A percentile compares a stretch with the other conserved stretches of the same genome.
phyloP scores from a whole-genome alignment of 1,140 invertebrate genomes.

The Thrips palmi region DNA sequence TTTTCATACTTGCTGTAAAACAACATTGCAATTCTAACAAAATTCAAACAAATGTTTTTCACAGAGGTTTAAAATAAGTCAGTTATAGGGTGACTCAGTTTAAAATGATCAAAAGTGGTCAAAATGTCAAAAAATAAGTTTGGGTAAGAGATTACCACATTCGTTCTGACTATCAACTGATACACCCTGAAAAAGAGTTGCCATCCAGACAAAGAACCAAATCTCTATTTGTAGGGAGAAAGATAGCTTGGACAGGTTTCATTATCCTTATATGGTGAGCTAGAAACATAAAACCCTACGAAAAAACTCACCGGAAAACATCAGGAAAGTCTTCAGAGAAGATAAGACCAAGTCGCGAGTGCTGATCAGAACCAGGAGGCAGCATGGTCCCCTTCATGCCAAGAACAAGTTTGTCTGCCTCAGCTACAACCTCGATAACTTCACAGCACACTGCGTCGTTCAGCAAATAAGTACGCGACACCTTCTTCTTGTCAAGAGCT shows the following conservation, averaged over 20 bases:
- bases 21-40: too few species aligned
- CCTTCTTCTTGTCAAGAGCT: slow-evolving; percentile 62
- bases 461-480: slow-evolving; percentile 52
- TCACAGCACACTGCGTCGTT: slow-evolving; percentile 76
- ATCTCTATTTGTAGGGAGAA: too few species aligned
- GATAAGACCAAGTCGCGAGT: slow-evolving; percentile 50
- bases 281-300: too few species aligned
- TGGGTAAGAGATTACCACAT: too few species aligned
- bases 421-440: slow-evolving; percentile 67
- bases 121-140: too few species aligned
- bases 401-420: slow-evolving; percentile 69
- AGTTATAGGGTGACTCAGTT: too few species aligned
- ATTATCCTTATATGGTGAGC: too few species aligned
- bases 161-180: neutral
- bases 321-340: slow-evolving; percentile 67
- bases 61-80: too few species aligned
- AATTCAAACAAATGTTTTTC: too few species aligned
- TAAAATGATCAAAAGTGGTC: too few species aligned
- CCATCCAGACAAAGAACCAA: neutral
- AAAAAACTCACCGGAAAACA: slow-evolving; percentile 66
- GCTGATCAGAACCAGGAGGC: slow-evolving; percentile 26
- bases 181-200: neutral
- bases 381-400: slow-evolving; percentile 63
- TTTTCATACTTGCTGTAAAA: too few species aligned
- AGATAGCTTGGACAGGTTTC: too few species aligned